These are phyloP conservation scores for Drosophila paucipuncta DNA, from an alignment of 2,888 invertebrate species.

Conservation along the genomic window DNA sequence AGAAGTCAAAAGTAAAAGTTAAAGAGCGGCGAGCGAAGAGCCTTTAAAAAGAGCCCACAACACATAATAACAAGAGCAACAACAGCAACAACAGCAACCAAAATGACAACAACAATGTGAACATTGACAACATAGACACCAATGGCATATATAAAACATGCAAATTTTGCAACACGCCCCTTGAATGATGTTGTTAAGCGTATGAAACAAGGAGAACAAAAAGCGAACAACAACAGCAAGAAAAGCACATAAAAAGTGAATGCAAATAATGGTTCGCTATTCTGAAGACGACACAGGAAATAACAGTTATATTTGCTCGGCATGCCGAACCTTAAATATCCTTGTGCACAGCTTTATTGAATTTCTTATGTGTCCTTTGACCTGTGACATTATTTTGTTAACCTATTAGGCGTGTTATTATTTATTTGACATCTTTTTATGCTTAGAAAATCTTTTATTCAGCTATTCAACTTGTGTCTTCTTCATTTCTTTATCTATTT, in stretches of 20 bases:
- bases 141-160: conserved; percentile 68
- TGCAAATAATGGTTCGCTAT: conserved; percentile 67
- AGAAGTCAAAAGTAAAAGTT: conserved; percentile 37
- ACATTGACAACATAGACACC: conserved; percentile 18
- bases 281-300: conserved; percentile 55
- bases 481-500: neutral
- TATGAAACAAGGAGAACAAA: conserved; percentile 12
- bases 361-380: neutral
- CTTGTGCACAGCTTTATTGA: conserved; percentile 1
- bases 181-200: conserved; percentile 67
- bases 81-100: conserved; percentile 16
- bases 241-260: conserved; percentile 71
- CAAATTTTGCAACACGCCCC: conserved; percentile 74
- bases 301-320: conserved; percentile 11
- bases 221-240: conserved; percentile 17
- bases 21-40: conserved; percentile 45
- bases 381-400: neutral
- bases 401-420: neutral
- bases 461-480: neutral
- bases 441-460: neutral
- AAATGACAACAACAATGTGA: conserved; percentile 22
- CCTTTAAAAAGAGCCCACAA: conserved; percentile 53
- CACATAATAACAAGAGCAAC: conserved; percentile 23
- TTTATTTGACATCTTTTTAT: neutral
- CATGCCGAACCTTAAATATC: conserved; percentile 11